These are phyloP conservation scores for Euura lappo DNA, from an alignment of 1,140 invertebrate species.

Conservation along the genomic window DNA sequence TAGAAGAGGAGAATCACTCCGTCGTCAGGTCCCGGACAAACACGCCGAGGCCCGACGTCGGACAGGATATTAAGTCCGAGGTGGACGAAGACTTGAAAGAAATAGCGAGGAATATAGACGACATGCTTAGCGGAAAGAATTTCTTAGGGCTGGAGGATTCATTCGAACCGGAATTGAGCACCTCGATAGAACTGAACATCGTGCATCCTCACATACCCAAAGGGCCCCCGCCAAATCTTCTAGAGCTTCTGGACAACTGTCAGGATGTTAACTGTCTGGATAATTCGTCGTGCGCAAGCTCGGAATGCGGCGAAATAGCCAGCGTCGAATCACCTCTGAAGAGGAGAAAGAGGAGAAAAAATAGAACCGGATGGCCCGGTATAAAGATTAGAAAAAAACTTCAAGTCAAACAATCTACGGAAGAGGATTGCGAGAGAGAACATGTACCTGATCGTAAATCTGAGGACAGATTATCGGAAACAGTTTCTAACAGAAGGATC, in stretches of 20 bases:
- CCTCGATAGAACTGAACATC: slow-evolving; percentile 24
- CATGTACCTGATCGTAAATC: slow-evolving; percentile 19
- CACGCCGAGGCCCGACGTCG: slow-evolving; percentile 18
- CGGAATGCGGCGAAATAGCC: slow-evolving; percentile 52
- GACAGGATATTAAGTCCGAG: slow-evolving; percentile 36
- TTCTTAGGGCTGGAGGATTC: slow-evolving; percentile 35
- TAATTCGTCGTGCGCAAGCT: slow-evolving; percentile 53
- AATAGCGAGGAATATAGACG: slow-evolving; percentile 50
- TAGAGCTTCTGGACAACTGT: slow-evolving; percentile 54
- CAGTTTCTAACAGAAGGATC: not conserved
- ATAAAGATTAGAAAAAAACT: slow-evolving; percentile 56
- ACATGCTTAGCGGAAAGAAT: slow-evolving; percentile 39
- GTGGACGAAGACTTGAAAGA: slow-evolving; percentile 47
- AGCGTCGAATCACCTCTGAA: slow-evolving; percentile 44
- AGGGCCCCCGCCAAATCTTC: slow-evolving; percentile 49
- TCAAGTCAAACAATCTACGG: slow-evolving; percentile 32
- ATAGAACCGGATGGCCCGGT: slow-evolving; percentile 71
- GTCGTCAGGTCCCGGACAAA: slow-evolving; percentile 19
- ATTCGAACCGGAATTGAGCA: slow-evolving; percentile 37
- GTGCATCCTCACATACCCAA: slow-evolving; percentile 35
- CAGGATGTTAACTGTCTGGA: slow-evolving; percentile 47
- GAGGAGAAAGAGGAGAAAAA: slow-evolving; percentile 56
- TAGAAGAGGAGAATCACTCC: slow-evolving; percentile 35
- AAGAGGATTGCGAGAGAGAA: slow-evolving; percentile 23
- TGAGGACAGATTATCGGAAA: slow-evolving; percentile 8